Conservation (phyloP, 2,888 invertebrate genomes). For the Cryptus armator region DNA sequence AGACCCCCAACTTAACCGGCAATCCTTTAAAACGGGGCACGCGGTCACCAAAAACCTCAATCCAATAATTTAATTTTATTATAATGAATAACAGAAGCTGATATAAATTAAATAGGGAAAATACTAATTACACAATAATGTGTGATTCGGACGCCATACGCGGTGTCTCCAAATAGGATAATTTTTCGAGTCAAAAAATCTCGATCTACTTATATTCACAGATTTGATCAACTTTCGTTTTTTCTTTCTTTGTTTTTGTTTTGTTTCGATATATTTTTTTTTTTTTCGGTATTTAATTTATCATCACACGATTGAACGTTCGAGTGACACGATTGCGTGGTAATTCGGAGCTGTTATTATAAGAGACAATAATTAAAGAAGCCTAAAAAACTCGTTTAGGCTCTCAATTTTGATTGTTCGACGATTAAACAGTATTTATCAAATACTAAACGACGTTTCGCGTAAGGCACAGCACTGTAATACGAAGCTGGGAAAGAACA, state of each 20-base stretch:
- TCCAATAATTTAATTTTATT: constrained; percentile 66
- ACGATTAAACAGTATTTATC: constrained; percentile 45
- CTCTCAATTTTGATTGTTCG: constrained; percentile 79
- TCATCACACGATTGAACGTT: constrained; percentile 37
- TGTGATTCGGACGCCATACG: constrained; percentile 48
- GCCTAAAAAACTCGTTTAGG: constrained; percentile 77
- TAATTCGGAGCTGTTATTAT: constrained; percentile 39
- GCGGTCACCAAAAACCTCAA: constrained; percentile 51
- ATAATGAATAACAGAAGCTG: constrained; percentile 45
- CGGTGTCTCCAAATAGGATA: constrained; percentile 31
- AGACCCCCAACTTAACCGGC: constrained; percentile 35
- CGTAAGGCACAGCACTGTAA: constrained; percentile 67
- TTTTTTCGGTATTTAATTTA: constrained; percentile 20
- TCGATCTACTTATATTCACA: constrained; percentile 30
- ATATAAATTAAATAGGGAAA: constrained; percentile 68
- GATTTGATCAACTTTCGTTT: constrained; percentile 21
- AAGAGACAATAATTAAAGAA: constrained; percentile 76
- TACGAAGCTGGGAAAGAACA: constrained; percentile 44
- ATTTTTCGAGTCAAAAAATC: constrained; percentile 21
- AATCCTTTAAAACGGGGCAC: constrained; percentile 31
- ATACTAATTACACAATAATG: constrained; percentile 68
- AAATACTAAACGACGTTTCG: constrained; percentile 61
- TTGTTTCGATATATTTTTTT: background rate
- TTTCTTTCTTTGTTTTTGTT: constrained; percentile 18
- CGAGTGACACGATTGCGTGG: constrained; percentile 38